These are phyloP conservation scores for Pitangus sulphuratus DNA, from an alignment of 2,797 vertebrate species.

Conservation along the genomic window DNA sequence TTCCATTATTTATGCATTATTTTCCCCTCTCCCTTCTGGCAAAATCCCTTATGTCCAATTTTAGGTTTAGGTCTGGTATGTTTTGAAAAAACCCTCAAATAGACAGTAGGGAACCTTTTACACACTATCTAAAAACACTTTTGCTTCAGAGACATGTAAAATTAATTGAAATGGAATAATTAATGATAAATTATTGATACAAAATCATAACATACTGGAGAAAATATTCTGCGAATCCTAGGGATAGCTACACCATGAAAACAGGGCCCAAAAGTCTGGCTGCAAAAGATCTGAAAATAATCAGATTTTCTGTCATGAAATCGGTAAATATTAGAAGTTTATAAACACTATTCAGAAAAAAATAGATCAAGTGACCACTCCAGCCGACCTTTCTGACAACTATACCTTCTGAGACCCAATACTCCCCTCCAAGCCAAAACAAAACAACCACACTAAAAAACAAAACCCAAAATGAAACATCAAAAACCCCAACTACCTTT, in stretches of 20 bases:
- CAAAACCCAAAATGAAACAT: neutral
- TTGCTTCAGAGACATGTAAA: neutral
- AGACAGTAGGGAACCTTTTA: neutral
- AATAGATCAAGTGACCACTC: neutral
- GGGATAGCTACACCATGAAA: neutral
- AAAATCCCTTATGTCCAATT: constrained; percentile 7
- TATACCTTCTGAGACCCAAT: neutral
- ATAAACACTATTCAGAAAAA: neutral
- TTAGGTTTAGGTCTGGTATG: neutral
- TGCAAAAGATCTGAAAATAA: neutral
- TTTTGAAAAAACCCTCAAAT: neutral
- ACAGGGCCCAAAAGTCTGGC: neutral
- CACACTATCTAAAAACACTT: neutral
- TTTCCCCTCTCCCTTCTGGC: neutral
- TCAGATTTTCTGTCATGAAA: neutral
- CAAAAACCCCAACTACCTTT: neutral
- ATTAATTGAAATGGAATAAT: constrained; percentile 17
- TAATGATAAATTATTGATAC: neutral
- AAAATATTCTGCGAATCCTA: neutral
- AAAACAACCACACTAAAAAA: neutral
- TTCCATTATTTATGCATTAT: neutral
- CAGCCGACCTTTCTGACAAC: neutral
- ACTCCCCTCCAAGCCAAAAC: neutral
- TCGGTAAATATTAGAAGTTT: neutral
- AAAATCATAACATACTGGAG: neutral